phyloP scores from a whole-genome alignment of 1,140 invertebrate genomes.

The Orius insidiosus region DNA sequence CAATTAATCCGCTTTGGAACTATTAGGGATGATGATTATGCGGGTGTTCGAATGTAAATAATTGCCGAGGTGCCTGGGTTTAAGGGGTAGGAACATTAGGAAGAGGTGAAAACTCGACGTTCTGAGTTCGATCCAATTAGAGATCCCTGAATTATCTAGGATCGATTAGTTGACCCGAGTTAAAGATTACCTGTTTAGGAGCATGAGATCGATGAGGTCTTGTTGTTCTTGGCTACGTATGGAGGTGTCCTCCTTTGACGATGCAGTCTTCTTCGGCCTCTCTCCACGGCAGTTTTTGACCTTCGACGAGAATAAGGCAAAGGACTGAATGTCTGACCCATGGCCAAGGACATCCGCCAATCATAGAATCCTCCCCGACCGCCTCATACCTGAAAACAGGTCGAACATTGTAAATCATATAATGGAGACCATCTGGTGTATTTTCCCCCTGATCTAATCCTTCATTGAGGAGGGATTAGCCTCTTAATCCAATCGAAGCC shows the following conservation, averaged over 20 bases:
- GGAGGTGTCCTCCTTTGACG: slow-evolving; percentile 36
- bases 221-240: slow-evolving; percentile 41
- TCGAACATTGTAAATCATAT: slow-evolving; percentile 6
- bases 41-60: too few species aligned
- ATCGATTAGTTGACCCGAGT: too few species aligned
- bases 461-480: too few species aligned
- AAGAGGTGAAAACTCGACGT: too few species aligned
- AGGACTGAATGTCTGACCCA: slow-evolving; percentile 40
- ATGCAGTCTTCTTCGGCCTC: slow-evolving; percentile 45
- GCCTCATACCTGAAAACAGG: slow-evolving; percentile 31
- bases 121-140: too few species aligned
- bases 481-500: too few species aligned
- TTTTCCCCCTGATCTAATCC: too few species aligned
- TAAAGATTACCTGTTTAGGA: slow-evolving; percentile 37
- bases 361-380: slow-evolving; percentile 35
- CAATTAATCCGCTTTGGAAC: too few species aligned
- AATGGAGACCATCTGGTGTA: background rate
- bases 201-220: slow-evolving; percentile 35
- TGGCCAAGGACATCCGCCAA: slow-evolving; percentile 11
- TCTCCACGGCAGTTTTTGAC: slow-evolving; percentile 35
- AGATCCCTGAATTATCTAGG: too few species aligned
- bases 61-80: too few species aligned
- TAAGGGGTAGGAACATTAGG: too few species aligned
- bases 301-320: slow-evolving; percentile 40
- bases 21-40: too few species aligned